These are phyloP conservation scores for Parascotia fuliginaria DNA, from an alignment of 2,888 invertebrate species.

Conservation along the genomic window DNA sequence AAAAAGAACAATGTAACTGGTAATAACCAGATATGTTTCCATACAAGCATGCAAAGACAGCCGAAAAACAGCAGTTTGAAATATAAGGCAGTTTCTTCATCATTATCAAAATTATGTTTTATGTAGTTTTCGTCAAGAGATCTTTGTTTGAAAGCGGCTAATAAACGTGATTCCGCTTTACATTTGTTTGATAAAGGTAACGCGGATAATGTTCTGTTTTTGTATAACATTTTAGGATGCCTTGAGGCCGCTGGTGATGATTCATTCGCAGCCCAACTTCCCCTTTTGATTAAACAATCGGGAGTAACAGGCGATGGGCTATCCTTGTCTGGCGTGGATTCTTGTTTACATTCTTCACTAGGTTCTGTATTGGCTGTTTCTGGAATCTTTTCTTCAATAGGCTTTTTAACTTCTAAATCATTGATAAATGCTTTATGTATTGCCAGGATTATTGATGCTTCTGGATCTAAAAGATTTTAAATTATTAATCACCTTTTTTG, in stretches of 20 bases:
- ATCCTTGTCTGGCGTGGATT: conserved; percentile 69
- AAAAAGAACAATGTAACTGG: conserved; percentile 92
- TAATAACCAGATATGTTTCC: conserved; percentile 94
- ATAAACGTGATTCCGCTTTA: conserved; percentile 68
- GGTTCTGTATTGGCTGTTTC: conserved; percentile 54
- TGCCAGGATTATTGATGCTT: conserved; percentile 67
- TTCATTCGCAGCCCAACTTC: conserved; percentile 67
- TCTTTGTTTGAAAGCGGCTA: conserved; percentile 73
- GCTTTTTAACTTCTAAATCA: conserved; percentile 43
- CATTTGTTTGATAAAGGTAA: conserved; percentile 71
- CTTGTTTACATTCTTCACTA: conserved; percentile 69
- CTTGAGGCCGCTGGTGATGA: conserved; percentile 65
- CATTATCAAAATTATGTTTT: conserved; percentile 70
- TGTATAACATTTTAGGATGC: conserved; percentile 74
- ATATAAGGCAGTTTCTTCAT: conserved; percentile 89
- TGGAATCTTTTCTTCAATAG: conserved; percentile 55
- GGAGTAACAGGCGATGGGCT: conserved; percentile 66
- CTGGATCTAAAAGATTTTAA: conserved; percentile 64
- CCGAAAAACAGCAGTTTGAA: conserved; percentile 93
- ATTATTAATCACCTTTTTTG: background rate
- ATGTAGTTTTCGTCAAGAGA: conserved; percentile 78
- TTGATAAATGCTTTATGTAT: conserved; percentile 64
- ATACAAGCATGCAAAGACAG: conserved; percentile 93
- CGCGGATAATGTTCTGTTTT: conserved; percentile 78
- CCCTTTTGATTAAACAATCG: conserved; percentile 58